Percentiles rank a stretch among this genome's conserved stretches.
phyloP scores from a whole-genome alignment of 2,113 vertebrate species.

The Xenopus laevis region DNA sequence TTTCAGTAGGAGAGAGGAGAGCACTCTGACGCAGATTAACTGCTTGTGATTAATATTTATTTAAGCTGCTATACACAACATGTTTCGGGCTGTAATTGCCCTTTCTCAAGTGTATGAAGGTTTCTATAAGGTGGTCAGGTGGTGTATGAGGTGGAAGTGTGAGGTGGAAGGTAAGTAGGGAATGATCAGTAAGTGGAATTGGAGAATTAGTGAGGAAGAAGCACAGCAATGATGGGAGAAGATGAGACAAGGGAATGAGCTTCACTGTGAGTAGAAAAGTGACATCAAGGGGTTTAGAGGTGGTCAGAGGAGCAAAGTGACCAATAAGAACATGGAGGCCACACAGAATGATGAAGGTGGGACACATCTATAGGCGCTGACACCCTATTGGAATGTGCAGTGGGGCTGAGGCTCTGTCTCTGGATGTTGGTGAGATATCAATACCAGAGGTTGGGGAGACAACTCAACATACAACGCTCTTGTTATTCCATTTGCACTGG shows the following conservation, averaged over 20 bases:
- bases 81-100: too few species aligned
- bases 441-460: too few species aligned
- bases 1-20: too few species aligned
- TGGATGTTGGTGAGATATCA: background rate
- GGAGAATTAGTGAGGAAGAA: background rate
- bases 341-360: background rate
- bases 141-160: background rate
- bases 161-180: background rate
- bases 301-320: conserved; percentile 4
- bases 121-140: conserved; percentile 1
- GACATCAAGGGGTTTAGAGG: background rate
- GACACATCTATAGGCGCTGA: conserved; percentile 25
- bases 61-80: too few species aligned
- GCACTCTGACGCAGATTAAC: too few species aligned
- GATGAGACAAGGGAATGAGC: background rate
- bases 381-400: conserved; percentile 34
- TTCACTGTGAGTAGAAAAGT: background rate
- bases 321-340: background rate
- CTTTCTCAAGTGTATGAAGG: too few species aligned
- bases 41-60: too few species aligned
- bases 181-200: background rate
- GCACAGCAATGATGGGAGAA: background rate
- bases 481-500: too few species aligned
- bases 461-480: too few species aligned
- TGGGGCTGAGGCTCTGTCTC: conserved; percentile 7